These are phyloP conservation scores for Rattus norvegicus DNA, from an alignment of 2,113 vertebrate species.

Conservation along the genomic window DNA sequence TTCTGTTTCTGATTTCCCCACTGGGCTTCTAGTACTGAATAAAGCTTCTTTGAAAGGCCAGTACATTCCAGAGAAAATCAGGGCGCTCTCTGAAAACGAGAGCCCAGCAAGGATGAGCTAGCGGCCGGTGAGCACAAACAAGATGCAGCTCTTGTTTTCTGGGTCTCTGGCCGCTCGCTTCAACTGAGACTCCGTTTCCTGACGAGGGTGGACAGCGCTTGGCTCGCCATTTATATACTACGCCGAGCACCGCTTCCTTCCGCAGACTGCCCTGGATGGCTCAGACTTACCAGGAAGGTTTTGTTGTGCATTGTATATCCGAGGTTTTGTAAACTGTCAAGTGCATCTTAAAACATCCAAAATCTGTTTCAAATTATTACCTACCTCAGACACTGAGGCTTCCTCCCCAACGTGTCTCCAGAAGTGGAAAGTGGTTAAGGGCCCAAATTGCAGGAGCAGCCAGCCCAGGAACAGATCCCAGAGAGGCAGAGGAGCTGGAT, in stretches of 20 bases:
- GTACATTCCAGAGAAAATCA: conserved; percentile 45
- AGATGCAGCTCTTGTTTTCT: accelerated
- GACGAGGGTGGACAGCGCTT: too few relatives aligned
- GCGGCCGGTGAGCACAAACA: background rate
- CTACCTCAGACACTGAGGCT: background rate
- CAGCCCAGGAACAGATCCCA: background rate
- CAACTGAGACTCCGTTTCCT: background rate
- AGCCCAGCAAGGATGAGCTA: background rate
- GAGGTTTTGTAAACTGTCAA: background rate
- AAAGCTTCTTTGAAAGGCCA: conserved; percentile 52
- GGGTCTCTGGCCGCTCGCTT: background rate
- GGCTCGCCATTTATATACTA: accelerated
- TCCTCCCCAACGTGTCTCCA: background rate
- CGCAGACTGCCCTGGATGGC: background rate
- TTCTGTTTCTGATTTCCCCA: conserved; percentile 27
- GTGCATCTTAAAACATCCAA: background rate
- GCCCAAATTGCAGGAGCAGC: background rate
- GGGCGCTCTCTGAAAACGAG: background rate
- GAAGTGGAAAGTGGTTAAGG: background rate
- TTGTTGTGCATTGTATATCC: background rate
- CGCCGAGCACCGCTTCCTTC: background rate
- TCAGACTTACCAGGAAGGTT: background rate
- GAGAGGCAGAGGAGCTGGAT: background rate
- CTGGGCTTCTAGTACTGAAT: background rate
- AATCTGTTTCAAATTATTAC: background rate